These are phyloP conservation scores for Smittia aterrima DNA, from an alignment of 2,888 invertebrate species.

Conservation along the genomic window DNA sequence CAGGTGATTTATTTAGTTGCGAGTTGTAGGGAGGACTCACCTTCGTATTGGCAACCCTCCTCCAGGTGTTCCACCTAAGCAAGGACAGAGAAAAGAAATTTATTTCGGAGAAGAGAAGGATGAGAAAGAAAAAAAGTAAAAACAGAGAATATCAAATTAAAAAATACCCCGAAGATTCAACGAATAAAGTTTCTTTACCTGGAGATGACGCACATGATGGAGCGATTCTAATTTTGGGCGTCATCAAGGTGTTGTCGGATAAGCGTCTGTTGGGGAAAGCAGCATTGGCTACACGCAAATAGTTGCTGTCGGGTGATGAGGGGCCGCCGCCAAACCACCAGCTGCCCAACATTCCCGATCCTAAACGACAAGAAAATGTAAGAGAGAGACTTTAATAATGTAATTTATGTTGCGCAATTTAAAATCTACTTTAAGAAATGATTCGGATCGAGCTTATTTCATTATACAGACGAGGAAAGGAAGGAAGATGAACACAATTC, in stretches of 20 bases:
- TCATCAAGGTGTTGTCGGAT: slow-evolving; percentile 89
- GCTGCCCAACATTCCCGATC: slow-evolving; percentile 66
- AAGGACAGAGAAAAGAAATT: background rate
- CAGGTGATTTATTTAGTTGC: background rate
- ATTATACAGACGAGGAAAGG: background rate
- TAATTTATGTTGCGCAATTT: background rate
- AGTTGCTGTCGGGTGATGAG: slow-evolving; percentile 81
- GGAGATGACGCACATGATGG: slow-evolving; percentile 86
- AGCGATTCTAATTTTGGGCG: slow-evolving; percentile 83
- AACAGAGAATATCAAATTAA: slow-evolving; percentile 43
- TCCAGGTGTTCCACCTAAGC: slow-evolving; percentile 35
- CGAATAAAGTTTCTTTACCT: slow-evolving; percentile 49
- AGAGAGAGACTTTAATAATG: background rate
- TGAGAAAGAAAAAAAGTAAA: slow-evolving; percentile 42
- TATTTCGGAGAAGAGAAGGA: background rate
- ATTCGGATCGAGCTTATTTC: background rate
- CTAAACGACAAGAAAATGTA: slow-evolving; percentile 48
- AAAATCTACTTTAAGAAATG: background rate
- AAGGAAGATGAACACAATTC: background rate
- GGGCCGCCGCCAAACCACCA: slow-evolving; percentile 85
- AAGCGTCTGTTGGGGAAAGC: slow-evolving; percentile 80
- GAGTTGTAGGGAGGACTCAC: background rate
- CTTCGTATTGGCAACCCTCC: slow-evolving; percentile 33
- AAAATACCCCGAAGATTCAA: background rate
- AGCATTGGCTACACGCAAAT: slow-evolving; percentile 77